phyloP scores from a whole-genome alignment of 2,797 vertebrate species.

The Crossoptilon crossoptilon region DNA sequence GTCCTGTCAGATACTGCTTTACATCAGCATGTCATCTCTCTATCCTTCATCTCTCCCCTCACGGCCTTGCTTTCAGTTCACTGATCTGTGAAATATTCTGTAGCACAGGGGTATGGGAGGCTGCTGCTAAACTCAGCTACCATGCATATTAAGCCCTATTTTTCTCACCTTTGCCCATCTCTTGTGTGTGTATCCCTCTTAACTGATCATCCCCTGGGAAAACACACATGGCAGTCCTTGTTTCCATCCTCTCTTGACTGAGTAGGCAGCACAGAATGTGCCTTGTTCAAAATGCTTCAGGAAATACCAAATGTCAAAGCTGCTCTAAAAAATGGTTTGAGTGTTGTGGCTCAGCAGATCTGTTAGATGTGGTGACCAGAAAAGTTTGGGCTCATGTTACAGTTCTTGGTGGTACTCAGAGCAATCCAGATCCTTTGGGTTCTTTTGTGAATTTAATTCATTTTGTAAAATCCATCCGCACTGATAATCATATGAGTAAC shows the following conservation, averaged over 20 bases:
- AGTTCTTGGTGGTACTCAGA: neutral
- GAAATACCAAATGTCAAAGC: neutral
- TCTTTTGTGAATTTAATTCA: neutral
- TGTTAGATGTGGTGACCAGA: neutral
- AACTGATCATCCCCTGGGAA: neutral
- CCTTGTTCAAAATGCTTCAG: neutral
- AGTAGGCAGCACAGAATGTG: accelerated
- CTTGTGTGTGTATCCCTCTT: neutral
- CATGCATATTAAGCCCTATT: neutral
- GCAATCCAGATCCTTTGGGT: accelerated
- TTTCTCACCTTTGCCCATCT: neutral
- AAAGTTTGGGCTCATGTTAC: neutral
- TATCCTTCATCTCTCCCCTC: neutral
- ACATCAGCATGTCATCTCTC: neutral
- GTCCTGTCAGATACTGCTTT: neutral
- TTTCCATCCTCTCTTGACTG: neutral
- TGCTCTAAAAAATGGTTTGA: accelerated
- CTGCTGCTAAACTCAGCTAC: neutral
- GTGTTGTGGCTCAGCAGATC: neutral
- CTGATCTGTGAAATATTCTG: neutral
- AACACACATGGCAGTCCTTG: neutral
- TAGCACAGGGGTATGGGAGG: neutral
- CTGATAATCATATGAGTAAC: accelerated
- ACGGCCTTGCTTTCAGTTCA: neutral
- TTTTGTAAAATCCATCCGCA: neutral